Conservation (phyloP, 2,113 vertebrate species). For the Equus quagga region DNA sequence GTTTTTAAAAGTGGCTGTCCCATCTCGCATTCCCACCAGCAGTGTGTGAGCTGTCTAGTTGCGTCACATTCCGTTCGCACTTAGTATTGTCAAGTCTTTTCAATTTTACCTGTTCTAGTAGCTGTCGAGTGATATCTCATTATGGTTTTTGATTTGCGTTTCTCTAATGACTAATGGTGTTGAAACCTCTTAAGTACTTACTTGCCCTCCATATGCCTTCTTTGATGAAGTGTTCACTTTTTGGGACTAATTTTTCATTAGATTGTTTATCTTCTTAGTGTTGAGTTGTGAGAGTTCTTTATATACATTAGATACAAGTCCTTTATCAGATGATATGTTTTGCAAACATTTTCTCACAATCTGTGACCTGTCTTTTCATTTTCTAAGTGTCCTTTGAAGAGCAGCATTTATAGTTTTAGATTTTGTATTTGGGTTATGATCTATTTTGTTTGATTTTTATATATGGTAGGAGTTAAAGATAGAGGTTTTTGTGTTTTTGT, state of each 20-base stretch:
- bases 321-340: neutral
- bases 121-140: too few relatives aligned
- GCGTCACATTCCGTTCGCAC: too few relatives aligned
- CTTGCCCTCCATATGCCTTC: neutral
- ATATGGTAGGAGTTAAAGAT: neutral
- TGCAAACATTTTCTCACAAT: neutral
- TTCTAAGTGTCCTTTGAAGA: neutral
- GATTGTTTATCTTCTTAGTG: neutral
- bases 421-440: neutral
- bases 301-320: neutral
- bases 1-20: neutral
- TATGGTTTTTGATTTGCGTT: neutral
- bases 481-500: too few relatives aligned
- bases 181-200: neutral
- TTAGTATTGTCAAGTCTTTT: neutral
- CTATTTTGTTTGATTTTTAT: neutral
- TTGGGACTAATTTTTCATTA: neutral
- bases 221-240: neutral
- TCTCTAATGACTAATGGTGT: neutral
- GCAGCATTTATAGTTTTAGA: neutral
- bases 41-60: neutral
- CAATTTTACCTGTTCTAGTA: neutral
- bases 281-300: neutral
- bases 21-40: neutral
- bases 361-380: too few relatives aligned